Percentiles rank a stretch among this genome's conserved stretches.
These are phyloP conservation scores for Campoplex nolae DNA, from an alignment of 2,888 invertebrate species.

Conservation along the genomic window DNA sequence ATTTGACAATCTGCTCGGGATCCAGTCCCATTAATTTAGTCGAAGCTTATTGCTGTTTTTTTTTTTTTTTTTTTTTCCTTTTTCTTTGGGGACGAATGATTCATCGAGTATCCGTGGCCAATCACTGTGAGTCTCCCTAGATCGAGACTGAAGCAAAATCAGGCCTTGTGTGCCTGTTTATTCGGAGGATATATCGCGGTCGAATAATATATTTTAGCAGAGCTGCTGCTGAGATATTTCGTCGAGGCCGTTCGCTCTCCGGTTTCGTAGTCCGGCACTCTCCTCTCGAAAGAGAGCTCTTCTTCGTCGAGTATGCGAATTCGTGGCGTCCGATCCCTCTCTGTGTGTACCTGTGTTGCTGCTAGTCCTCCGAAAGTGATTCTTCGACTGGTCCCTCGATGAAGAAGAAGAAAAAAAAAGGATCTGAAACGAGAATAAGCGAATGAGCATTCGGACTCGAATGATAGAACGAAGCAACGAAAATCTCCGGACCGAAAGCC, in stretches of 20 bases:
- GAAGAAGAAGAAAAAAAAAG: slow-evolving; percentile 2
- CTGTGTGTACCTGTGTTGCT: not conserved
- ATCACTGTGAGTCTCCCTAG: slow-evolving; percentile 19
- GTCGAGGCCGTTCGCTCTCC: slow-evolving; percentile 65
- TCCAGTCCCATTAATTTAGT: not conserved
- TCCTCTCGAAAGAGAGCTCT: slow-evolving; percentile 22
- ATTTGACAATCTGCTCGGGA: not conserved
- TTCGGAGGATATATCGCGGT: slow-evolving; percentile 60
- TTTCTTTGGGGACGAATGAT: slow-evolving; percentile 10
- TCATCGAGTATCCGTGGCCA: slow-evolving; percentile 21
- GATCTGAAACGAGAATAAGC: slow-evolving; percentile 37
- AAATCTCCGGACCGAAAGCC: slow-evolving; percentile 23
- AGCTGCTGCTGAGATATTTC: slow-evolving; percentile 68
- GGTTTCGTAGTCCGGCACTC: not conserved
- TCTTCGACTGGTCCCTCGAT: slow-evolving; percentile 1
- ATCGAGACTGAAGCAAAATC: slow-evolving; percentile 38
- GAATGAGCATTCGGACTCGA: slow-evolving; percentile 45
- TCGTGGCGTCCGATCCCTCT: not conserved
- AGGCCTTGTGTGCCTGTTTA: slow-evolving; percentile 38
- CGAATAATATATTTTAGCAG: slow-evolving; percentile 57
- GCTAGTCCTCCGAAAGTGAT: slow-evolving; percentile 34
- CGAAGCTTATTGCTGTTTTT: not conserved
- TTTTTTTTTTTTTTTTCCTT: not conserved
- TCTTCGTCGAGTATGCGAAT: slow-evolving; percentile 36
- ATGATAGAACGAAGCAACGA: slow-evolving; percentile 39